Evolutionary conservation across 1,140 invertebrate genomes (phyloP), one percentile per base, ranked within the genome.

Genomic region (Planococcus citri): DNA sequence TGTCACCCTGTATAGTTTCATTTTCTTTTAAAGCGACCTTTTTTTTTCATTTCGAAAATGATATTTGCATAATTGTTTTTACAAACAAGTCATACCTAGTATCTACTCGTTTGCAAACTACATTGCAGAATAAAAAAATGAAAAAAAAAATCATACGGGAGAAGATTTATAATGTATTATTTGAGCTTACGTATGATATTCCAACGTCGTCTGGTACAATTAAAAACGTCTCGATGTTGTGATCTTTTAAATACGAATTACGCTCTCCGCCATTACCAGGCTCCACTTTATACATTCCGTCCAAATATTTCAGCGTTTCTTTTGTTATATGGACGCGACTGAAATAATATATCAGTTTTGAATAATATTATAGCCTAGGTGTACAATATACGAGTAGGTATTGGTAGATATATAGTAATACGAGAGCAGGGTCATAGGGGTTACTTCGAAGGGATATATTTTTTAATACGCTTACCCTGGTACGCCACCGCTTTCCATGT

Each of bases 271-370:
- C 94, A 72, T 87, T 80, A 3, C 93, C 94, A 0, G 88, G 88
- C 76, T 96, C 94, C 27, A 96, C 92, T 76, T 91, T 85, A 78
- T 95, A 97, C 74, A 93, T 89, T 29, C 85, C 88, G 61, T 88
- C 89, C 58, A 97, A 83, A 76, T 86, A 92, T 20, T 85, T 83
- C 24, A 96, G 80, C 0, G 94, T 96, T 76, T 95, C 92, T 77
- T 89, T 88, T 0, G 94, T 97, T 69, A 97, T 92, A 78, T 97
- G 94, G n/a, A 97, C 90, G 68, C 93, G 85, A 41, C 94, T 94
- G 77, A 24, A 24, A 58, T 2, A 33, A 60, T 22, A 70, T 33
- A 69, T 33, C 3, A 64, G n/a, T 58, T 58, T 6, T 17, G 57
- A 24, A 24, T 33, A 33, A n/a, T n/a, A n/a, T n/a, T n/a, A n/a